Percentiles rank a stretch among this genome's conserved stretches.
These are phyloP conservation scores for Microplitis deprimator DNA, from an alignment of 2,888 invertebrate species.

Conservation along the genomic window DNA sequence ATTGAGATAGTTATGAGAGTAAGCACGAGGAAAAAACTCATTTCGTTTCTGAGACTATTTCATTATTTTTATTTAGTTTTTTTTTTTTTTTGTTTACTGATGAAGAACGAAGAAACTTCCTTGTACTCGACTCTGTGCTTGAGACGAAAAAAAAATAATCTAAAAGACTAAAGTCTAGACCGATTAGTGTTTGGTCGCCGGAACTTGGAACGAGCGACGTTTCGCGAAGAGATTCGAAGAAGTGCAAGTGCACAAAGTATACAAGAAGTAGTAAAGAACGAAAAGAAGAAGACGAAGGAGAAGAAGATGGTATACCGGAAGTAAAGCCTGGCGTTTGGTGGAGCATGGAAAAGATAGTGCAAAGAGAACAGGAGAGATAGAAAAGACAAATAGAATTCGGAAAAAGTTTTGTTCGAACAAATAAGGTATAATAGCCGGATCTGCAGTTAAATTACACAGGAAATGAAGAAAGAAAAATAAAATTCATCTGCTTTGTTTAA, in stretches of 20 bases:
- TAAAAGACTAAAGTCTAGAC: slow-evolving; percentile 60
- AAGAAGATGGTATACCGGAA: slow-evolving; percentile 47
- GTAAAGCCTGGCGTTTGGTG: slow-evolving; percentile 45
- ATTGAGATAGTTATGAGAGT: slow-evolving; percentile 35
- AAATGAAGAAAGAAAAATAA: neutral
- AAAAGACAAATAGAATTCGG: slow-evolving; percentile 68
- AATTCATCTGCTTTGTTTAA: neutral
- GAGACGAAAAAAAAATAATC: slow-evolving; percentile 34
- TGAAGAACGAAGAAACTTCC: slow-evolving; percentile 37
- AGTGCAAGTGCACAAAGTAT: slow-evolving; percentile 23
- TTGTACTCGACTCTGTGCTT: slow-evolving; percentile 37
- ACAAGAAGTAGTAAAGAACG: slow-evolving; percentile 12
- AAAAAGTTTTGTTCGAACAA: slow-evolving; percentile 60
- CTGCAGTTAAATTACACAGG: slow-evolving; percentile 27
- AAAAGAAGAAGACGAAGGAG: neutral
- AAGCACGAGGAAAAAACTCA: slow-evolving; percentile 25
- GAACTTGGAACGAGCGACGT: slow-evolving; percentile 54
- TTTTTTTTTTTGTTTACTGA: slow-evolving; percentile 3
- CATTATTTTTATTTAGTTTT: neutral
- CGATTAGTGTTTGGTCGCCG: slow-evolving; percentile 65
- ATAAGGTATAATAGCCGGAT: slow-evolving; percentile 64
- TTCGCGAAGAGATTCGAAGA: slow-evolving; percentile 29
- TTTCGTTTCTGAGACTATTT: slow-evolving; percentile 3
- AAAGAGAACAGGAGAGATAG: slow-evolving; percentile 42
- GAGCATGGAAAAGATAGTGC: slow-evolving; percentile 44